phyloP scores from a whole-genome alignment of 2,797 vertebrate species.

The Pelodytes ibericus region DNA sequence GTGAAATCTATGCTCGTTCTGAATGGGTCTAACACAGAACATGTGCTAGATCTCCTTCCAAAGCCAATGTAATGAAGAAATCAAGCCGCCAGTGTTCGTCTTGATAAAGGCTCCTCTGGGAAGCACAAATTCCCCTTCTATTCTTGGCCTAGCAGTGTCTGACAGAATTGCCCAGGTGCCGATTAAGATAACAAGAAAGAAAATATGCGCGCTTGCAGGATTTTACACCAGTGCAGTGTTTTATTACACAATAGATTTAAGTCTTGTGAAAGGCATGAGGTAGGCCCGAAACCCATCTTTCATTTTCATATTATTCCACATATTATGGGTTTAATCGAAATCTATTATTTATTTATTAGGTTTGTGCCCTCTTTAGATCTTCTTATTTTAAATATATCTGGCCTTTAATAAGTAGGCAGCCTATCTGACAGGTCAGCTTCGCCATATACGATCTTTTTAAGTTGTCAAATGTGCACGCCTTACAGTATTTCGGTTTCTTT shows the following conservation, averaged over 20 bases:
- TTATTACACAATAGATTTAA: neutral
- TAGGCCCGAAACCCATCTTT: too few species aligned
- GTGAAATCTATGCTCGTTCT: too few species aligned
- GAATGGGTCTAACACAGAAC: neutral
- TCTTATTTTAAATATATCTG: too few species aligned
- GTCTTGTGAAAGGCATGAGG: neutral
- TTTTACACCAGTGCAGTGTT: neutral
- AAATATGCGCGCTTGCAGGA: neutral
- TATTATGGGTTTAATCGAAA: too few species aligned
- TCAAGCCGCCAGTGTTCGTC: neutral
- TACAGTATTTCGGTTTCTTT: too few species aligned
- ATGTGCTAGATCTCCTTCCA: neutral
- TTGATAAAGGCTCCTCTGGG: constrained; percentile 1
- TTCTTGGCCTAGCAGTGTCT: neutral
- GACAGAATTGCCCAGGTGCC: neutral
- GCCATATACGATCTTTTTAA: too few species aligned
- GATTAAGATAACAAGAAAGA: neutral
- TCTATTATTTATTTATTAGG: too few species aligned
- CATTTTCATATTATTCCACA: too few species aligned
- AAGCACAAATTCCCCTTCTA: neutral
- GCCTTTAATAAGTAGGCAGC: too few species aligned
- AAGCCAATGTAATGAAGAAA: neutral
- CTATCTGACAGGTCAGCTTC: too few species aligned
- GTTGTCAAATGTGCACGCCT: too few species aligned
- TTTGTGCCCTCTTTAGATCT: too few species aligned